These are phyloP conservation scores for Caenorhabditis latens DNA, from an alignment of 1,140 invertebrate genomes.

Conservation along the genomic window DNA sequence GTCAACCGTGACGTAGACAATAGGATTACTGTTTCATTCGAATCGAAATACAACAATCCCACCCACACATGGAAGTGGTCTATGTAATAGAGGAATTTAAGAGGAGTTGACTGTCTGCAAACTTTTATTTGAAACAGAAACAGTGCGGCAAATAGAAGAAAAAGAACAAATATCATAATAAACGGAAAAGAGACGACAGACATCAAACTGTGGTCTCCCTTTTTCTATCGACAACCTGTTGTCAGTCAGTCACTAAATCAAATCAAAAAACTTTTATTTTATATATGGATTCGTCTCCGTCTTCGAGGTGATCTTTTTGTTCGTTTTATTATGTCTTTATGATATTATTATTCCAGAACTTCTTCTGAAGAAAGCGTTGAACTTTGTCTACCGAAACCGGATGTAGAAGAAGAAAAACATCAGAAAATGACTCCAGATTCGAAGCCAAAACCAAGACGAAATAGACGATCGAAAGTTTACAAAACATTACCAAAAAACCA, in stretches of 20 bases:
- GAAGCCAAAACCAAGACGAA: slow-evolving; percentile 7
- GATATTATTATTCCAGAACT: neutral
- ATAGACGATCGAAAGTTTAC: slow-evolving; percentile 10
- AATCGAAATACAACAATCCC: slow-evolving; percentile 13
- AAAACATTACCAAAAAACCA: neutral
- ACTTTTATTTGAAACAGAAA: slow-evolving; percentile 45
- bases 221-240: slow-evolving; percentile 15
- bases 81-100: neutral
- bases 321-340: neutral
- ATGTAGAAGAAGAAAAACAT: neutral
- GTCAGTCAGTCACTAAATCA: slow-evolving; percentile 17
- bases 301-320: neutral
- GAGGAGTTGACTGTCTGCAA: neutral
- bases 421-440: neutral
- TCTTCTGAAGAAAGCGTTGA: neutral
- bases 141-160: neutral
- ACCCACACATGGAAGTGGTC: slow-evolving; percentile 7
- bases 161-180: slow-evolving; percentile 43
- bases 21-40: neutral
- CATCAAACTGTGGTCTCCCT: neutral
- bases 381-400: neutral
- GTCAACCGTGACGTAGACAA: slow-evolving; percentile 18
- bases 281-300: neutral
- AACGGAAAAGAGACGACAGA: neutral
- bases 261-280: neutral